phyloP scores from a whole-genome alignment of 2,113 vertebrate genomes.

The Axis porcinus region DNA sequence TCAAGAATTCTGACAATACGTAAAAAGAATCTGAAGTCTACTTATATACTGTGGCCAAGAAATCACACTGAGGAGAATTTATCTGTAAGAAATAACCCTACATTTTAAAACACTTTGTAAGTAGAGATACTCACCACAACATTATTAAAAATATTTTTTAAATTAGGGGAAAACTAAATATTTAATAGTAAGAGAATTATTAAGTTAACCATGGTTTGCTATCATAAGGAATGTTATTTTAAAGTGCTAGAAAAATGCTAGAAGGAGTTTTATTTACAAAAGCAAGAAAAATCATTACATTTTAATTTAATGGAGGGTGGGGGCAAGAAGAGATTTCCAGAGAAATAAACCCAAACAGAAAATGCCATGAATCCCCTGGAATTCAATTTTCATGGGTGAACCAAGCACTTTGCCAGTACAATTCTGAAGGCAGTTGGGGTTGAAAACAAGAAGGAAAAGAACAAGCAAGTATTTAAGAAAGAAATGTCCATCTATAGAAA shows the following conservation, averaged over 20 bases:
- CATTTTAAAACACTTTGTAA: not conserved
- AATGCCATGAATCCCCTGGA: not conserved
- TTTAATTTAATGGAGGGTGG: not conserved
- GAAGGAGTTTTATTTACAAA: not conserved
- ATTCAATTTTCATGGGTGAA: not conserved
- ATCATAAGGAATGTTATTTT: slow-evolving; percentile 1
- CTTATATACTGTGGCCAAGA: not conserved
- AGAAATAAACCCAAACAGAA: slow-evolving; percentile 37
- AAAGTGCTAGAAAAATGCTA: not conserved
- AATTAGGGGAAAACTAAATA: not conserved
- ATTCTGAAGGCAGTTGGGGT: not conserved
- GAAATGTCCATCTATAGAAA: not conserved
- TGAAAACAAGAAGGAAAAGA: not conserved
- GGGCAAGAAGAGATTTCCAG: slow-evolving; percentile 30
- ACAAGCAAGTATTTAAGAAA: slow-evolving; percentile 5
- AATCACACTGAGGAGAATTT: not conserved
- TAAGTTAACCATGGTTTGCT: slow-evolving; percentile 8
- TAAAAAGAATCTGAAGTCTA: slow-evolving; percentile 14
- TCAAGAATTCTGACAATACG: slow-evolving; percentile 20
- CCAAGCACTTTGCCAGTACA: not conserved
- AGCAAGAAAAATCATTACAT: slow-evolving; percentile 17
- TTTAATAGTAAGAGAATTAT: not conserved
- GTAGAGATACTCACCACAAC: not conserved
- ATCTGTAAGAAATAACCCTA: not conserved
- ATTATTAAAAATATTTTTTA: not conserved